These are phyloP conservation scores for Semnornis frantzii DNA, from an alignment of 2,113 vertebrate genomes.

Conservation along the genomic window DNA sequence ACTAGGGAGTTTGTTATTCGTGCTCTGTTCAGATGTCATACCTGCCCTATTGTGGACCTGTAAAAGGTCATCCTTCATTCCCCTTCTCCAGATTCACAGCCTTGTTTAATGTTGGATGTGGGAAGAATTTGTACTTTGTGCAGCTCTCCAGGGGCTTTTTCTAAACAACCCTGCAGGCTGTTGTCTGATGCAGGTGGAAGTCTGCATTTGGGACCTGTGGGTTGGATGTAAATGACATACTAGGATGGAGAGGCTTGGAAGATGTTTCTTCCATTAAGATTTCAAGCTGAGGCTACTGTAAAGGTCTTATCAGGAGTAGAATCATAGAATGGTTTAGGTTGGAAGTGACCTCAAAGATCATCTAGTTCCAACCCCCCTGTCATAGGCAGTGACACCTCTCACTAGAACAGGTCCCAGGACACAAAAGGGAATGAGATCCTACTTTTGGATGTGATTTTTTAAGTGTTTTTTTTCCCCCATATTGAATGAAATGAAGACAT, in stretches of 20 bases:
- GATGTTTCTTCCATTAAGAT: not conserved
- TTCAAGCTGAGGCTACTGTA: not conserved
- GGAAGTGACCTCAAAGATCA: too few species aligned
- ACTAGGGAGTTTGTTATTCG: not conserved
- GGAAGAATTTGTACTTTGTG: not conserved
- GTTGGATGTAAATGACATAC: not conserved
- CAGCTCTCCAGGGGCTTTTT: not conserved
- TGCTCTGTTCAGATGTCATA: not conserved
- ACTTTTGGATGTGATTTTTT: not conserved
- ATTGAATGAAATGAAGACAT: too few species aligned
- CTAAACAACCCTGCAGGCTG: not conserved
- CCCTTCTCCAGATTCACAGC: not conserved
- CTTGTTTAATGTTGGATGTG: rapidly evolving
- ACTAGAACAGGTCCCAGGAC: not conserved
- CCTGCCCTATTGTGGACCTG: not conserved
- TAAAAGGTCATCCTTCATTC: not conserved
- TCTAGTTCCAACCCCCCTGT: too few species aligned
- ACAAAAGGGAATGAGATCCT: not conserved
- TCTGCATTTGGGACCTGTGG: not conserved
- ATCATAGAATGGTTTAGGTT: too few species aligned
- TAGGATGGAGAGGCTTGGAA: not conserved
- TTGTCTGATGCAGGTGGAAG: not conserved
- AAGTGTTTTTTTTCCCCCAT: too few species aligned
- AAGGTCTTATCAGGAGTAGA: not conserved
- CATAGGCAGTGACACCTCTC: too few species aligned